Conservation (phyloP, 1,140 invertebrate genomes). For the Notospermus geniculatus region DNA sequence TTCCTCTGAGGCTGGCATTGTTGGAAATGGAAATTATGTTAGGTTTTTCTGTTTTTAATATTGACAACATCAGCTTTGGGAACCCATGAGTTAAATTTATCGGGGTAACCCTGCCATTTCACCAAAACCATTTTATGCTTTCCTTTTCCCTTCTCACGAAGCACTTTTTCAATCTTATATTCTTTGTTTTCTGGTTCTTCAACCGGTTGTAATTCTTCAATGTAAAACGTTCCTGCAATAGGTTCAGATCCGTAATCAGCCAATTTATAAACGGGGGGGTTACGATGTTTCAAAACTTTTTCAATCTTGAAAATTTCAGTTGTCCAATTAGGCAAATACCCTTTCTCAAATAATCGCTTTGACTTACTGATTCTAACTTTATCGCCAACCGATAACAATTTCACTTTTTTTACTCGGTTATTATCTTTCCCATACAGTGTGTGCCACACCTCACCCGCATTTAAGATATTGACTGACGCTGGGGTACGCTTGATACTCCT, state of each 20-base stretch:
- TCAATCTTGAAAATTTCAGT: neutral
- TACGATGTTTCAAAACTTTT: neutral
- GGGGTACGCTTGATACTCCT: neutral
- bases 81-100: conserved; percentile 4
- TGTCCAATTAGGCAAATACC: neutral
- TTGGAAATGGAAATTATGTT: too few species aligned
- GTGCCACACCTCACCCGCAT: neutral
- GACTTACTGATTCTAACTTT: neutral
- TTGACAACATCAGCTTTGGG: neutral
- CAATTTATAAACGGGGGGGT: neutral
- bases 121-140: neutral
- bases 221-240: neutral
- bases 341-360: neutral
- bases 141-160: neutral
- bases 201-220: neutral
- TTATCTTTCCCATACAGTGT: conserved; percentile 1
- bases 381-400: neutral
- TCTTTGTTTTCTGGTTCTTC: neutral
- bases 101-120: conserved; percentile 4
- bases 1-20: too few species aligned
- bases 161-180: neutral
- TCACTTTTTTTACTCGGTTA: neutral
- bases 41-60: neutral
- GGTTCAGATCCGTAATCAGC: neutral
- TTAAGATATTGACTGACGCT: neutral